Base-by-base conservation (phyloP, 2,888 invertebrate genomes). In the Linnaemya tessellans region DNA sequence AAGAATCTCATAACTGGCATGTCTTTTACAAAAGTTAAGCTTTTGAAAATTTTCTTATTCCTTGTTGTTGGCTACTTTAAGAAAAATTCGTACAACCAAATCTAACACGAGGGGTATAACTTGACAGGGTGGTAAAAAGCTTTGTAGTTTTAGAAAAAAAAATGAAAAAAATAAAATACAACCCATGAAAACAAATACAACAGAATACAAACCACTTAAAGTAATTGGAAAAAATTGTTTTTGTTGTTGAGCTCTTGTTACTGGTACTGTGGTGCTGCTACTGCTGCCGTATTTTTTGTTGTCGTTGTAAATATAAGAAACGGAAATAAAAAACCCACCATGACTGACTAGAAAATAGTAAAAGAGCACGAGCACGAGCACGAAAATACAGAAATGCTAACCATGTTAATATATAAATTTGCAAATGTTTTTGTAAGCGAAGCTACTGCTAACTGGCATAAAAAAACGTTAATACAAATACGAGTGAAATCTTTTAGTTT, bases 131-230 rank as follows among this genome's bases (percentile, higher is more conserved):
- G 51, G 60, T 15, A 41, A 49, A 65, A 67, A 54, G 73, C 58
- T 60, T 41, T 60, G 68, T 15, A 60, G 46, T 51, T 35, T 30
- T 10, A 38, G 49, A 60, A 58, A 38, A 58, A 35, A 18, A n/a
- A 38, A 41, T 35, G 18, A 18, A 56, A 65, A 46, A 46, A 46
- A 15, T 13, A n/a, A 4, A 46, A n/a, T n/a, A n/a, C 41, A 46
- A 35, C 20, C 58, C 62, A 54, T 67, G 78, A 62, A 73, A 73
- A 70, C 46, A 49, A 73, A 80, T 68, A 78, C 54, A 80, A 73
- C 73, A 67, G 68, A 62, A 81, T 81, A 82, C 74, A 85, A 82
- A 82, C 85, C 80, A 84, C 84, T 84, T 84, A 80, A 80, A 84
- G 79, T 85, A 85, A 85, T 85, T 85, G 85, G 84, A 81, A 84